A percentile compares a stretch with the other conserved stretches of the same genome.
Conservation (phyloP, 2,797 vertebrate genomes). For the Uromys caudimaculatus region DNA sequence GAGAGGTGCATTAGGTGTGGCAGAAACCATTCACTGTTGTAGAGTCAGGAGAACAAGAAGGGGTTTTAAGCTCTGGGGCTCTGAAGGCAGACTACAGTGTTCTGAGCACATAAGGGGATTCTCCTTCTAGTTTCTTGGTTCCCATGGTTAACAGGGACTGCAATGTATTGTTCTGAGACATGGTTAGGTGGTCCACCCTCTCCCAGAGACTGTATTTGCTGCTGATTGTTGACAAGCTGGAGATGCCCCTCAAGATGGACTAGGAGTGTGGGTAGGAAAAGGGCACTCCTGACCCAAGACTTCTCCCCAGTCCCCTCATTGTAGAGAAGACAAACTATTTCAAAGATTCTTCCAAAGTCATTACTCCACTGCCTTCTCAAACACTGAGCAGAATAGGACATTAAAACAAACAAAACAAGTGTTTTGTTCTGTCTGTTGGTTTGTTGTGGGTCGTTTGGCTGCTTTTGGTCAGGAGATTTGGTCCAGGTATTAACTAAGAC, state of each 20-base stretch:
- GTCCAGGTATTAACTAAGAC: not conserved
- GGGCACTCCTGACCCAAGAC: not conserved
- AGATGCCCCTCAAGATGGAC: not conserved
- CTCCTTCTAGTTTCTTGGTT: not conserved
- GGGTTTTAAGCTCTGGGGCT: not conserved
- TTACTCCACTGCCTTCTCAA: not conserved
- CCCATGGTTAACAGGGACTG: not conserved
- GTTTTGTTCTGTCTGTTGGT: not conserved
- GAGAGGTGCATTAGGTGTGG: too few relatives aligned
- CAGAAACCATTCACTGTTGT: not conserved
- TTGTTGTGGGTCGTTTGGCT: not conserved
- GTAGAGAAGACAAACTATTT: not conserved
- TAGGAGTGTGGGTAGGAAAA: not conserved
- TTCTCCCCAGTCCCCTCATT: too few relatives aligned
- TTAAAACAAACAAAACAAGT: not conserved
- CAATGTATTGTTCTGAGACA: not conserved
- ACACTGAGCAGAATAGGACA: not conserved
- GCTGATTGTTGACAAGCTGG: not conserved
- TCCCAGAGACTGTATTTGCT: not conserved
- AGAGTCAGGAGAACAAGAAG: not conserved
- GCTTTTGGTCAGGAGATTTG: not conserved
- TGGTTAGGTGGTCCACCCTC: not conserved
- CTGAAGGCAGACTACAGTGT: not conserved
- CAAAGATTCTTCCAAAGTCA: not conserved
- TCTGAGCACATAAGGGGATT: not conserved